Evolutionary conservation across 1,140 invertebrate genomes (phyloP).

Genomic region (Drosophila pruinosa): DNA sequence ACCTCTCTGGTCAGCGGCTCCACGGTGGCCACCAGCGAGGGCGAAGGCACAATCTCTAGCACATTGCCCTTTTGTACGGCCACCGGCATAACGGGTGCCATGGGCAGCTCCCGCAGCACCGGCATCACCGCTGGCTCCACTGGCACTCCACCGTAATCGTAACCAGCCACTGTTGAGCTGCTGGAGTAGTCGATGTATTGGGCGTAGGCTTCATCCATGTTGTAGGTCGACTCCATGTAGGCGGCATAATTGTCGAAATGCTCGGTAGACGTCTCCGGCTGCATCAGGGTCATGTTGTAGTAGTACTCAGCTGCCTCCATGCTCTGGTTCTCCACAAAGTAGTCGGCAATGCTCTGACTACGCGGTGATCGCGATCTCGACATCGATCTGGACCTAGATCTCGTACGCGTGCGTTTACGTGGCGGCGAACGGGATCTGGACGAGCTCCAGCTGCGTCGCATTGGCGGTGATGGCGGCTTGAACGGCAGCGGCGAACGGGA

Average conservation of each 20-base stretch:
- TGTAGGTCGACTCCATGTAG: slow-evolving; percentile 69
- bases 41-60: slow-evolving; percentile 72
- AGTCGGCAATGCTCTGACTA: slow-evolving; percentile 29
- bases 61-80: slow-evolving; percentile 80
- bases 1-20: not conserved
- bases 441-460: slow-evolving; percentile 63
- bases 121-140: not conserved
- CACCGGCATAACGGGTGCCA: slow-evolving; percentile 33
- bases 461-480: slow-evolving; percentile 77
- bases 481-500: slow-evolving; percentile 76
- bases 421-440: slow-evolving; percentile 44
- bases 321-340: slow-evolving; percentile 57
- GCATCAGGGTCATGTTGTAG: slow-evolving; percentile 66
- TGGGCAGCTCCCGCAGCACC: slow-evolving; percentile 40
- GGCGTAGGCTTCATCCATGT: slow-evolving; percentile 60
- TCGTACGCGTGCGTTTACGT: slow-evolving; percentile 4
- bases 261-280: slow-evolving; percentile 37
- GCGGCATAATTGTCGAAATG: slow-evolving; percentile 63
- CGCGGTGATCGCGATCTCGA: slow-evolving; percentile 16
- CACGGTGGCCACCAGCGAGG: slow-evolving; percentile 17
- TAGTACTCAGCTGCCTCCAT: slow-evolving; percentile 62
- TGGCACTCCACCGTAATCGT: slow-evolving; percentile 18
- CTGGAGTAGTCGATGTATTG: slow-evolving; percentile 54
- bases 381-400: slow-evolving; percentile 32
- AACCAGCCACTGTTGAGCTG: not conserved